These are phyloP conservation scores for Sebastes umbrosus DNA, from an alignment of 2,797 vertebrate genomes.

Conservation along the genomic window DNA sequence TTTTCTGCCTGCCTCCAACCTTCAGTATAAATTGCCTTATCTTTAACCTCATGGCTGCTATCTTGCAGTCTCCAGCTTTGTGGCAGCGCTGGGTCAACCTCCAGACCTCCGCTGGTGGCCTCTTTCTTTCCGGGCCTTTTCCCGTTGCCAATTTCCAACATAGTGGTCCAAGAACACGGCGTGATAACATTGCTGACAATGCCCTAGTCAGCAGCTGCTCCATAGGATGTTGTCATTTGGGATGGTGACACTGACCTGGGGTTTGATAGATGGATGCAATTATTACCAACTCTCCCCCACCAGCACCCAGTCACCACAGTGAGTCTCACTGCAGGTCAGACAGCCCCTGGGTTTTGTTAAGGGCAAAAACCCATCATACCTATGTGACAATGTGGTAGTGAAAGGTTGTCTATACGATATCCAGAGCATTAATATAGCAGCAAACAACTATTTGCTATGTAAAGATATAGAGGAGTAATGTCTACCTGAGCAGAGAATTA, in stretches of 20 bases:
- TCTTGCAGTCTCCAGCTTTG: constrained; percentile 16
- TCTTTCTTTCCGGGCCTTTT: constrained; percentile 6
- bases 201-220: constrained; percentile 65
- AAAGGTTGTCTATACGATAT: background rate
- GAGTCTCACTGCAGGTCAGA: constrained; percentile 5
- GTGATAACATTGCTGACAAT: constrained; percentile 64
- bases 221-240: constrained; percentile 62
- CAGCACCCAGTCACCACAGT: constrained; percentile 25
- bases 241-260: constrained; percentile 62
- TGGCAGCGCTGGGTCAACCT: constrained; percentile 29
- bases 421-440: background rate
- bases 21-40: constrained; percentile 13
- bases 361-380: background rate
- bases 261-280: constrained; percentile 72
- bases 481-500: background rate
- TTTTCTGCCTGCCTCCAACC: background rate
- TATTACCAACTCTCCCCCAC: constrained; percentile 43
- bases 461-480: background rate
- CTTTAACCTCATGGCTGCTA: constrained; percentile 24
- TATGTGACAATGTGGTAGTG: background rate
- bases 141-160: constrained; percentile 43
- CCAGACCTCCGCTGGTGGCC: constrained; percentile 28
- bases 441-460: background rate
- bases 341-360: background rate
- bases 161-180: constrained; percentile 30